These are phyloP conservation scores for Acanthococcus lagerstroemiae DNA, from an alignment of 2,888 invertebrate species.

Conservation along the genomic window DNA sequence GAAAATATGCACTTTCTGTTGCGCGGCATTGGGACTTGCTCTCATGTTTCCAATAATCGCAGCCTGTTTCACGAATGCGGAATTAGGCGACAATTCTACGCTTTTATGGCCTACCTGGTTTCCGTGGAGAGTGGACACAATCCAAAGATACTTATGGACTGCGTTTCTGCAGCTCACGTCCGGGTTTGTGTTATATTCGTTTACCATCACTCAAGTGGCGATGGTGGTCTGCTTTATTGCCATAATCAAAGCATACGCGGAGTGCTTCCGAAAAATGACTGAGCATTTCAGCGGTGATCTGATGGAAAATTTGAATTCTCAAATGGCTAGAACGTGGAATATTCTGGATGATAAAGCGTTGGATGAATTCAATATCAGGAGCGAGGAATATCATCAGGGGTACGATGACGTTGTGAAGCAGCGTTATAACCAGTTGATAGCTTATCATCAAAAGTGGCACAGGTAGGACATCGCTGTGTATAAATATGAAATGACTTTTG, in stretches of 20 bases:
- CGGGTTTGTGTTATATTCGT: background rate
- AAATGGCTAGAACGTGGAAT: too few relatives aligned
- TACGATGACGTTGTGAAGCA: too few relatives aligned
- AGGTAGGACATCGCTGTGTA: too few relatives aligned
- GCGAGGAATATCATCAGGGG: too few relatives aligned
- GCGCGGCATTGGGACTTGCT: background rate
- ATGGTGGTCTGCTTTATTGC: background rate
- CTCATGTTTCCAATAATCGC: background rate
- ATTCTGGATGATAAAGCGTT: too few relatives aligned
- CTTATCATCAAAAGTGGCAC: too few relatives aligned
- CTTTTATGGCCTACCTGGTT: background rate
- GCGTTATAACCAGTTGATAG: too few relatives aligned
- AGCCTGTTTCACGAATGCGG: background rate
- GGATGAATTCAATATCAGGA: too few relatives aligned
- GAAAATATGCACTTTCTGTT: background rate
- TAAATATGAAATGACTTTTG: too few relatives aligned
- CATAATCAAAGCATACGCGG: background rate
- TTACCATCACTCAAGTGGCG: background rate
- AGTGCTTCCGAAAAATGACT: too few relatives aligned
- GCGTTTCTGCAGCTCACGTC: background rate
- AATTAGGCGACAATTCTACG: background rate
- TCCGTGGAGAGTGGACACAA: background rate
- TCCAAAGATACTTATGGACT: background rate
- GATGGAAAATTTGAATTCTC: too few relatives aligned
- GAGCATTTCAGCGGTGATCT: too few relatives aligned